Evolutionary conservation across 2,113 vertebrate species (phyloP).

Genomic region (Galeopterus variegatus): DNA sequence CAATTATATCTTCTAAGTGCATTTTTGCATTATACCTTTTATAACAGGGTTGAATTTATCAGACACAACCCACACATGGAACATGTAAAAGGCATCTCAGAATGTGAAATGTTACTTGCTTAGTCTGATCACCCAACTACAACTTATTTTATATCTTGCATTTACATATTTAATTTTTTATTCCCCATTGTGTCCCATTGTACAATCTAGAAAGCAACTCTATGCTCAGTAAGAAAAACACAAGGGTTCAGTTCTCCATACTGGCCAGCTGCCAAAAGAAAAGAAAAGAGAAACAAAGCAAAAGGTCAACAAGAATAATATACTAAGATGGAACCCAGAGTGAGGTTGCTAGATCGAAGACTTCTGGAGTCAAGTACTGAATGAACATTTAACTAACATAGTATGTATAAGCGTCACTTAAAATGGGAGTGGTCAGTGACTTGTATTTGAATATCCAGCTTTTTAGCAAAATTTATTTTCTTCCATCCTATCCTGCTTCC

Average conservation of each 20-base stretch:
- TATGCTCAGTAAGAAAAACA: not conserved
- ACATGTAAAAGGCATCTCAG: not conserved
- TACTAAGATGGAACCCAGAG: not conserved
- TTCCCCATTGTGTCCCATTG: not conserved
- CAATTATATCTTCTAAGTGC: not conserved
- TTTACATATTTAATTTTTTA: not conserved
- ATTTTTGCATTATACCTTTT: not conserved
- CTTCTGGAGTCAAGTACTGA: not conserved
- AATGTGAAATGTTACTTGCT: constrained; percentile 37
- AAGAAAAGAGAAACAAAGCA: not conserved
- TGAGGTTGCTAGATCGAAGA: not conserved
- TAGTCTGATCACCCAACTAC: not conserved
- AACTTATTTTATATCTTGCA: not conserved
- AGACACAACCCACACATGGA: not conserved
- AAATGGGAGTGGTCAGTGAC: not conserved
- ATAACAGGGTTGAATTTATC: not conserved
- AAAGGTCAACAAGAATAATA: not conserved
- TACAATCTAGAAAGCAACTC: not conserved
- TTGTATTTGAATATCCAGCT: not conserved
- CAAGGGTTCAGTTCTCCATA: no score
- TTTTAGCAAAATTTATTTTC: not conserved
- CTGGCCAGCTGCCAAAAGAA: no score
- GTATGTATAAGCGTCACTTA: not conserved
- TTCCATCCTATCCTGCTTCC: not conserved
- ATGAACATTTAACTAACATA: not conserved